Evolutionary conservation across 1,140 invertebrate species (phyloP).

Genomic region (Ips typographus): DNA sequence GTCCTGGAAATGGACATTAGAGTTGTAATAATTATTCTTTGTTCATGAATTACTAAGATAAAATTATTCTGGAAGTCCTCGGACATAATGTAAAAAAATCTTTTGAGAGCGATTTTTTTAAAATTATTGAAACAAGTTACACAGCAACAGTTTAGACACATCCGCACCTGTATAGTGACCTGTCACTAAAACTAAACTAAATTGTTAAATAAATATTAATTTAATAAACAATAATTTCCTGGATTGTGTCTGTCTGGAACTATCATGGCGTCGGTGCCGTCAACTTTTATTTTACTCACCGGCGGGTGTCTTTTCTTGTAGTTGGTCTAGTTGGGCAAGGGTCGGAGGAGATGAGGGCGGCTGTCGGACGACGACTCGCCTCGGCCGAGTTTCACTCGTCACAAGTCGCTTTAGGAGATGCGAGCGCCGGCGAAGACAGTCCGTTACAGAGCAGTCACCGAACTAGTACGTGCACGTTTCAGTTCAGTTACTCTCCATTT

Average conservation of each 20-base stretch:
- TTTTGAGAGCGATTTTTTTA: no score
- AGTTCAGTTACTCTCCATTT: not conserved
- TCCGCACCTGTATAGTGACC: no score
- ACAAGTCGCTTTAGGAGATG: constrained; percentile 60
- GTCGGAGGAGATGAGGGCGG: constrained; percentile 59
- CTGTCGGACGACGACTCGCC: constrained; percentile 64
- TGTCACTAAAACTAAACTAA: no score
- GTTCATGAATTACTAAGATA: no score
- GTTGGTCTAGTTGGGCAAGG: constrained; percentile 60
- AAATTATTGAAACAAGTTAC: no score
- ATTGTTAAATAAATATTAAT: no score
- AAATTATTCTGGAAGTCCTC: no score
- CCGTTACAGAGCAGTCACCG: constrained; percentile 70
- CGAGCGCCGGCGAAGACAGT: constrained; percentile 69
- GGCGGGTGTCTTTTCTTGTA: constrained; percentile 39
- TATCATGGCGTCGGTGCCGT: constrained; percentile 21
- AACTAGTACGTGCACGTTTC: constrained; percentile 67
- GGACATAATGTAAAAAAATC: no score
- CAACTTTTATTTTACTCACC: constrained; percentile 35
- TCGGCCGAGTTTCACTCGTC: constrained; percentile 60
- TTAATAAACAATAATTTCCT: not conserved
- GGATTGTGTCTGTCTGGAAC: constrained; percentile 6
- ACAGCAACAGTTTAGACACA: no score
- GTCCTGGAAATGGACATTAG: no score
- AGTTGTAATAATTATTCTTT: no score